phyloP scores from a whole-genome alignment of 2,888 invertebrate species.

The Ctenicera cuprea region DNA sequence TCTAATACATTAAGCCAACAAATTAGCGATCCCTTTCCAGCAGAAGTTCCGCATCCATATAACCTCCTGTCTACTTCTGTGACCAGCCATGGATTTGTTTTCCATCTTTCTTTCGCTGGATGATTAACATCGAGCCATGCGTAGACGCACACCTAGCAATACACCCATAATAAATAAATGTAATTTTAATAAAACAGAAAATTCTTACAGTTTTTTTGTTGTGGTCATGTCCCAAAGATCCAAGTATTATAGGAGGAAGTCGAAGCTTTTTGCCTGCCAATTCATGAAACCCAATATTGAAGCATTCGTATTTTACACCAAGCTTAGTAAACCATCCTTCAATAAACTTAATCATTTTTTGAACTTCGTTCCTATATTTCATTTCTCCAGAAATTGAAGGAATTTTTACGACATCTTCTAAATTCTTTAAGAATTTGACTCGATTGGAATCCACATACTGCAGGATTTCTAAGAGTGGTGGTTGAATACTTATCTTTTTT shows the following conservation, averaged over 20 bases:
- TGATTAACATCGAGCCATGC: slow-evolving; percentile 71
- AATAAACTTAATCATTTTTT: slow-evolving; percentile 67
- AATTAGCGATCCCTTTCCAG: slow-evolving; percentile 71
- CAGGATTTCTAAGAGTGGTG: slow-evolving; percentile 67
- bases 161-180: not conserved
- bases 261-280: slow-evolving; percentile 66
- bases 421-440: slow-evolving; percentile 64
- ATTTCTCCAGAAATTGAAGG: slow-evolving; percentile 68
- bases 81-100: slow-evolving; percentile 71
- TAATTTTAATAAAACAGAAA: too few species aligned
- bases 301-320: slow-evolving; percentile 70
- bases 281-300: slow-evolving; percentile 67
- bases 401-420: slow-evolving; percentile 68
- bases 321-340: slow-evolving; percentile 69
- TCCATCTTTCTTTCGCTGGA: slow-evolving; percentile 67
- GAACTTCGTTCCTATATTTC: slow-evolving; percentile 64
- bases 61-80: slow-evolving; percentile 65
- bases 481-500: slow-evolving; percentile 68
- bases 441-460: slow-evolving; percentile 70
- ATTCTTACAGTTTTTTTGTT: slow-evolving; percentile 69
- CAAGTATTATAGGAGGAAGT: slow-evolving; percentile 70
- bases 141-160: slow-evolving; percentile 68
- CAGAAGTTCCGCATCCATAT: slow-evolving; percentile 71
- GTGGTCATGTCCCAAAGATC: slow-evolving; percentile 64
- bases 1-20: slow-evolving; percentile 71